Conservation (phyloP, 2,888 invertebrate species). For the Hypena proboscidalis region DNA sequence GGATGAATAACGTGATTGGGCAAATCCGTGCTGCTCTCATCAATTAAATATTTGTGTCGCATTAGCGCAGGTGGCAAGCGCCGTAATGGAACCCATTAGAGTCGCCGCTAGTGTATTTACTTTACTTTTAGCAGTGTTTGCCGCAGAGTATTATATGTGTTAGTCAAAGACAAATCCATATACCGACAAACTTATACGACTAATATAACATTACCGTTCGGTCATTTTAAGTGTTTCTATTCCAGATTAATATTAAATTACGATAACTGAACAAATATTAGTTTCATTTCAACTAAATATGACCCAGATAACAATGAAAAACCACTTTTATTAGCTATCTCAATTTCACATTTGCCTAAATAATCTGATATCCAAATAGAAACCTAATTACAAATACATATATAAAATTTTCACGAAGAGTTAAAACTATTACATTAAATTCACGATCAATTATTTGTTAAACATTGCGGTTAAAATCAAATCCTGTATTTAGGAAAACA, state of each 20-base stretch:
- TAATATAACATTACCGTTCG: too few species aligned
- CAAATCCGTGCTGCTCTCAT: constrained; percentile 71
- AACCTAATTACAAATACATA: too few species aligned
- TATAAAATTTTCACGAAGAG: too few species aligned
- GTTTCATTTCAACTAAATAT: too few species aligned
- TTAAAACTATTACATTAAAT: constrained; percentile 25
- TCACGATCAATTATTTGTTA: constrained; percentile 22
- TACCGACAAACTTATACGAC: too few species aligned
- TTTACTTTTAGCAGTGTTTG: too few species aligned
- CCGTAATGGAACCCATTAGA: constrained; percentile 82
- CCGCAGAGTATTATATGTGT: constrained; percentile 60
- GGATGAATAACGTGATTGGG: constrained; percentile 69
- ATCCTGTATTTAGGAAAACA: constrained; percentile 36
- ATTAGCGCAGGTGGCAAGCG: constrained; percentile 78
- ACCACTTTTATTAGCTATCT: constrained; percentile 44
- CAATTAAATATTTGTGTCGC: constrained; percentile 80
- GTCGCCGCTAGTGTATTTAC: constrained; percentile 50
- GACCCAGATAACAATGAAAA: too few species aligned
- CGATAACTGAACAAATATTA: too few species aligned
- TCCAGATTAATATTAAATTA: too few species aligned
- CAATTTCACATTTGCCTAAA: constrained; percentile 27
- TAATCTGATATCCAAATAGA: too few species aligned
- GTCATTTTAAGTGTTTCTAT: too few species aligned
- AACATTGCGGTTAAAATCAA: constrained; percentile 33
- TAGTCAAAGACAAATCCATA: constrained; percentile 56